Percentiles rank a stretch among this genome's conserved stretches.
Evolutionary conservation across 1,140 invertebrate genomes (phyloP).

Genomic region (Trigoniulus corallinus): DNA sequence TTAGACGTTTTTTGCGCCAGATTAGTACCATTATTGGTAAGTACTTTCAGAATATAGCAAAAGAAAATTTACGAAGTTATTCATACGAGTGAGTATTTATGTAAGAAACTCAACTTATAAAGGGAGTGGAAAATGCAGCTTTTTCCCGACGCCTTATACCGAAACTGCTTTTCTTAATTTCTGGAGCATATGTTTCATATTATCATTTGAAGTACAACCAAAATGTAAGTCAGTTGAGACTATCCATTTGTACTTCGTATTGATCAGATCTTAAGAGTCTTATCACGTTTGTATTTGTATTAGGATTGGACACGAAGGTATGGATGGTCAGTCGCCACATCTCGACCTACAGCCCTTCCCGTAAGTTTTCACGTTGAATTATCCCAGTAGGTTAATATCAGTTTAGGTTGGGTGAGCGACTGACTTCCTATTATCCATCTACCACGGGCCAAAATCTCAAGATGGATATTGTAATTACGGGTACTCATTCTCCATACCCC

Average conservation of each 20-base stretch:
- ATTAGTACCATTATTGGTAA: constrained; percentile 42
- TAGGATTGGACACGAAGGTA: constrained; percentile 51
- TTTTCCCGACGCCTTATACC: constrained; percentile 20
- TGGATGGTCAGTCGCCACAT: constrained; percentile 40
- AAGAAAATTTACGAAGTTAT: no score
- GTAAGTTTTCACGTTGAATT: no score
- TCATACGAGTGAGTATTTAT: no score
- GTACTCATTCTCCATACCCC: no score
- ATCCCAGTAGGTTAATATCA: no score
- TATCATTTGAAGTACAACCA: constrained; percentile 66
- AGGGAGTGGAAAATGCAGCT: no score
- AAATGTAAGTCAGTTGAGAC: constrained; percentile 37
- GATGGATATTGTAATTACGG: no score
- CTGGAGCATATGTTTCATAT: constrained; percentile 30
- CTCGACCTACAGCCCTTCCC: constrained; percentile 35
- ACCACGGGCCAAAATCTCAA: no score
- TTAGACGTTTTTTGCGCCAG: constrained; percentile 37
- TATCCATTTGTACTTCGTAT: background rate
- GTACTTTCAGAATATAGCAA: no score
- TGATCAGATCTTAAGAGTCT: background rate
- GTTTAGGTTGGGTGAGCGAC: no score
- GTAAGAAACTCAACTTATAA: no score
- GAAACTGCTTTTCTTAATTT: constrained; percentile 36
- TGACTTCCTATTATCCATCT: no score
- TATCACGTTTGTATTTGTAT: background rate